Conservation (phyloP, 2,113 vertebrate species). For the Eolophus roseicapilla region DNA sequence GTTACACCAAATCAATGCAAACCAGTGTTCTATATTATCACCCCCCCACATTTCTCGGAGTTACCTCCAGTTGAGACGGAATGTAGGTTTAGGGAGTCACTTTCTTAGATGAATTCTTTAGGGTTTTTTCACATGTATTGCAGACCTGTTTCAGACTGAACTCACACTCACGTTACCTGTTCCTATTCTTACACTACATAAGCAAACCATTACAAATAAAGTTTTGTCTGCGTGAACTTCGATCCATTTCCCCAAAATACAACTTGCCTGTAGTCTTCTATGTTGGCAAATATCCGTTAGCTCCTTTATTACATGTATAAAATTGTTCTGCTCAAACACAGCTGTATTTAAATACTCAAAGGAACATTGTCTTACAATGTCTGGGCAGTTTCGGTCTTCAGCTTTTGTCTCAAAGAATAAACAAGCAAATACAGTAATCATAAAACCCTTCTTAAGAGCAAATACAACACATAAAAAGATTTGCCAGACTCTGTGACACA, state of each 20-base stretch:
- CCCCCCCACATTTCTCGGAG: background rate
- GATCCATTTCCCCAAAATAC: background rate
- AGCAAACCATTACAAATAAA: background rate
- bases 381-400: background rate
- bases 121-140: accelerated
- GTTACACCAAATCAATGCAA: background rate
- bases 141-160: background rate
- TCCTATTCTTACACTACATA: background rate
- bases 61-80: background rate
- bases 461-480: background rate
- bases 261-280: background rate
- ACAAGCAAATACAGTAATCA: accelerated
- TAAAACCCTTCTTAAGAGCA: background rate
- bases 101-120: background rate
- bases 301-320: background rate
- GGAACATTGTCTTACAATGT: background rate
- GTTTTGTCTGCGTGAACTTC: background rate
- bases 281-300: background rate
- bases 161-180: accelerated
- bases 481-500: background rate
- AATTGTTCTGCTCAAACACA: background rate
- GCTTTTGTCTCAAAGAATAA: background rate
- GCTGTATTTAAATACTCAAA: background rate
- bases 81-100: background rate
- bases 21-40: background rate